These are phyloP conservation scores for Esperia sulphurella DNA, from an alignment of 2,888 invertebrate species.

Conservation along the genomic window DNA sequence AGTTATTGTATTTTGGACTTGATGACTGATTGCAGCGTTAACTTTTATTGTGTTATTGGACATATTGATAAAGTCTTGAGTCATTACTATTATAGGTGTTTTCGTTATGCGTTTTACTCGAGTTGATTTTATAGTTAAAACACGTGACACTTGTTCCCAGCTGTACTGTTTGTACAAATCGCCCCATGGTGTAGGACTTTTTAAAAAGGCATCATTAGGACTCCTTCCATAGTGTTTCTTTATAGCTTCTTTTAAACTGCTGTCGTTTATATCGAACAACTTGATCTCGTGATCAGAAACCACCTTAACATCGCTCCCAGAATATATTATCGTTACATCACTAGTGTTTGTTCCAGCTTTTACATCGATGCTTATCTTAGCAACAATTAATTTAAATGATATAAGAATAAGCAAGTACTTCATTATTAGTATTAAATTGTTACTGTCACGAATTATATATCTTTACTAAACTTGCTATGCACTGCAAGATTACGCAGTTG, in stretches of 20 bases:
- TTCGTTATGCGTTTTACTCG: constrained; percentile 30
- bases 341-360: constrained; percentile 19
- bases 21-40: constrained; percentile 54
- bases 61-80: constrained; percentile 52
- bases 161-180: constrained; percentile 51
- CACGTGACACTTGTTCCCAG: constrained; percentile 50
- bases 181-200: constrained; percentile 63
- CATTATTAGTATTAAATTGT: not conserved
- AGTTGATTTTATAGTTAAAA: constrained; percentile 40
- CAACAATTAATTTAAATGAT: constrained; percentile 10
- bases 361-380: constrained; percentile 41
- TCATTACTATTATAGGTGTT: constrained; percentile 36
- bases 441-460: too few species aligned
- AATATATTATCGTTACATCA: constrained; percentile 31
- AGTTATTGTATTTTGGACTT: constrained; percentile 50
- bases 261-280: constrained; percentile 37
- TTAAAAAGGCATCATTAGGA: constrained; percentile 41
- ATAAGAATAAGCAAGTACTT: not conserved
- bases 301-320: constrained; percentile 38
- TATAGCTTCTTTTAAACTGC: constrained; percentile 36
- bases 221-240: constrained; percentile 34
- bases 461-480: too few species aligned
- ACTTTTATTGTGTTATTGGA: constrained; percentile 54
- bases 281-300: constrained; percentile 38
- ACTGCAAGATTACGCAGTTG: too few species aligned